Conservation (phyloP, 2,797 vertebrate genomes). For the Nothura maculosa region DNA sequence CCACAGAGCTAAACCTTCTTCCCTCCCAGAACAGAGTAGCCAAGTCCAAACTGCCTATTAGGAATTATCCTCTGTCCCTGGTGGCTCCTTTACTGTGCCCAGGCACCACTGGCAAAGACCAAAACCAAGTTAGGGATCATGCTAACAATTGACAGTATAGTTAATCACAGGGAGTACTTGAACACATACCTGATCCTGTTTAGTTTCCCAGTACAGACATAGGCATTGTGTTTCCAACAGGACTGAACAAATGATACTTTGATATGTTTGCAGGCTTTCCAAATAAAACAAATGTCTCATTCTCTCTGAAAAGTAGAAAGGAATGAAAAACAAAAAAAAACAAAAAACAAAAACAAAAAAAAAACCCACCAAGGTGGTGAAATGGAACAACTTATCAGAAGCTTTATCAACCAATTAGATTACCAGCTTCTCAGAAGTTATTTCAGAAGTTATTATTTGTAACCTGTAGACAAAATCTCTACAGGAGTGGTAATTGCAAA, state of each 20-base stretch:
- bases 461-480: neutral
- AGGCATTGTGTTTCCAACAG: neutral
- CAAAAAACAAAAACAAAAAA: neutral
- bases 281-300: neutral
- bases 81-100: neutral
- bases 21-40: neutral
- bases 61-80: conserved; percentile 19
- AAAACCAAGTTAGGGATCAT: conserved; percentile 14
- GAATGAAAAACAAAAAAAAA: neutral
- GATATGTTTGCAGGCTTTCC: neutral
- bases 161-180: conserved; percentile 4
- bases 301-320: neutral
- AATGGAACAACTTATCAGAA: neutral
- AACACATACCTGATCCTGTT: conserved; percentile 5
- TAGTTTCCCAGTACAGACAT: neutral
- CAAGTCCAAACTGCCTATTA: conserved; percentile 36
- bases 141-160: neutral
- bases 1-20: neutral
- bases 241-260: neutral
- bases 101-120: neutral
- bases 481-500: neutral
- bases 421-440: neutral
- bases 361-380: neutral
- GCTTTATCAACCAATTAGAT: neutral
- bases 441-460: neutral